These are phyloP conservation scores for Chaenodraco wilsoni DNA, from an alignment of 2,797 vertebrate genomes.

Conservation along the genomic window DNA sequence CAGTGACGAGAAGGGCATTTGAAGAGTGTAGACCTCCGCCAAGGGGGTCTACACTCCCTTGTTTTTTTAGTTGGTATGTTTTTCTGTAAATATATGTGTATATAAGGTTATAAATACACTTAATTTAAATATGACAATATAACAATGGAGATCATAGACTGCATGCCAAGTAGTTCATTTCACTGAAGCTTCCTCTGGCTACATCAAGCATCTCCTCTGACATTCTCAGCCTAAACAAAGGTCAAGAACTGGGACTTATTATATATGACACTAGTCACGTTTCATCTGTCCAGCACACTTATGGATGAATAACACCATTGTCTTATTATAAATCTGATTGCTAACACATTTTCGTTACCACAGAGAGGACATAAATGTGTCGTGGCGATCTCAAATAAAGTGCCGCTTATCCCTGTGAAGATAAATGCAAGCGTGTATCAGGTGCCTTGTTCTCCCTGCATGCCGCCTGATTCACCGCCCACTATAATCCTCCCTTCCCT, in stretches of 20 bases:
- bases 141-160: background rate
- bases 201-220: conserved; percentile 5
- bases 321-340: conserved; percentile 16
- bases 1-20: background rate
- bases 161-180: background rate
- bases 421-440: conserved; percentile 60
- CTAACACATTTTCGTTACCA: conserved; percentile 2
- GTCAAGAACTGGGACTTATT: conserved; percentile 30
- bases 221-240: conserved; percentile 23
- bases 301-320: conserved; percentile 17
- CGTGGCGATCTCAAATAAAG: conserved; percentile 31
- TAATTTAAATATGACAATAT: too few relatives aligned
- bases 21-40: too few relatives aligned
- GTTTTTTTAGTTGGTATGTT: too few relatives aligned
- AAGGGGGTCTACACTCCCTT: too few relatives aligned
- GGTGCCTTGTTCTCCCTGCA: conserved; percentile 67
- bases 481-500: conserved; percentile 72
- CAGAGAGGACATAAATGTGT: conserved; percentile 9
- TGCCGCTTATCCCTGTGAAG: conserved; percentile 39
- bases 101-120: too few relatives aligned
- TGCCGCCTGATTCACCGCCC: conserved; percentile 69
- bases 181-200: background rate
- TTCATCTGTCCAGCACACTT: background rate
- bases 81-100: too few relatives aligned
- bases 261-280: background rate